Evolutionary conservation across 1,140 invertebrate species (phyloP), one percentile per base, ranked within the genome.

Genomic region (Episyrphus balteatus): DNA sequence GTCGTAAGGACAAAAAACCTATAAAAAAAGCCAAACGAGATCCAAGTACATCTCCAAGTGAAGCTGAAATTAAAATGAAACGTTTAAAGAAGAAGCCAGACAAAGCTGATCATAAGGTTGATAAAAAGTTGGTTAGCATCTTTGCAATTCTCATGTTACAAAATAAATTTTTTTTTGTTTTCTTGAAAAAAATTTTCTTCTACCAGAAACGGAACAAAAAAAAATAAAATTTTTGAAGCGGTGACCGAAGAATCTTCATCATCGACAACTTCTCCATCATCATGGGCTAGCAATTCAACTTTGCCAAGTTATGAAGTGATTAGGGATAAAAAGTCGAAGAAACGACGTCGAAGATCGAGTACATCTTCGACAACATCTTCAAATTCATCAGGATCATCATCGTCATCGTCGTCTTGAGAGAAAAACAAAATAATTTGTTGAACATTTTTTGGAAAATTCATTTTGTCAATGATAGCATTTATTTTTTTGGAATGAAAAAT

Each of bases 271-370:
- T 59, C 51, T 46, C 56, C 51, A 34, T 51, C 49, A 49, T 59
- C 58, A 9, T 58, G 62, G 31, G 61, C 62, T 8, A 65, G 62
- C 44, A 58, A 66, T 41, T 65, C 62, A 34, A 65, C 62, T 26
- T 42, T 66, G 54, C 62, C 62, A 50, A 66, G 62, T 39, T 66
- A 66, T 46, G 62, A 66, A 51, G 58, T 65, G n/a, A 66, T 66
- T 8, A 57, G 62, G 38, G 62, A 66, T 49, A 65, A 62, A 31
- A 53, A 53, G 39, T 42, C 39, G 39, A 65, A 65, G 46, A 37
- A 51, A 18, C 51, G 55, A 21, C 49, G 58, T 7, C 54, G 55
- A 11, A 59, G 52, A 31, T 49, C 31, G n/a, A 53, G 48, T 14
- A 51, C 47, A n/a, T 61, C 56, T 34, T 57, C 59, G 34, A 8